Percentiles rank a stretch among this genome's conserved stretches.
These are phyloP conservation scores for Hemaris fuciformis DNA, from an alignment of 2,888 invertebrate genomes.

Conservation along the genomic window DNA sequence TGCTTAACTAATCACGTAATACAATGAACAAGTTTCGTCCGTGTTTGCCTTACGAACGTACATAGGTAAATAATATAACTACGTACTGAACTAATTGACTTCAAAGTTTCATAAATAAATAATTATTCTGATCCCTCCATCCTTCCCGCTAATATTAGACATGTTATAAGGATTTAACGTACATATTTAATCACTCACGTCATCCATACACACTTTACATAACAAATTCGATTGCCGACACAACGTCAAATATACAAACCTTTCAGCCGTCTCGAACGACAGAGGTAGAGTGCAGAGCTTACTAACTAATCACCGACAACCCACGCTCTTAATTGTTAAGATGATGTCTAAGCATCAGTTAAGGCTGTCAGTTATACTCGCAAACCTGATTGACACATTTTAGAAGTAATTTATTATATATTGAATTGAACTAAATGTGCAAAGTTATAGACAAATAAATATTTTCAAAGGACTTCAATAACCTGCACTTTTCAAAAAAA, in stretches of 20 bases:
- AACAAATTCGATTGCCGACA: neutral
- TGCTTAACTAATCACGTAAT: neutral
- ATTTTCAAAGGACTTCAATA: too few species aligned
- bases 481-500: too few species aligned
- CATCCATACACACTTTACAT: conserved; percentile 1
- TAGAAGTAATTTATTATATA: too few species aligned
- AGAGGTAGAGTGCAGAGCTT: neutral
- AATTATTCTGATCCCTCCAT: conserved; percentile 2
- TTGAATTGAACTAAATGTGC: too few species aligned
- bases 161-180: conserved; percentile 6
- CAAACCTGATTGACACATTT: too few species aligned
- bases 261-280: neutral
- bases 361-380: neutral
- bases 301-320: neutral
- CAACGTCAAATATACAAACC: neutral
- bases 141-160: neutral
- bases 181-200: conserved; percentile 4
- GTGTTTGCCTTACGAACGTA: neutral
- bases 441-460: too few species aligned
- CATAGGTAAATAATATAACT: neutral
- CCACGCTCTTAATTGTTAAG: neutral
- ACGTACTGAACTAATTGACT: neutral
- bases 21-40: neutral
- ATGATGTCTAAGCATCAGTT: neutral
- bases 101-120: conserved; percentile 7